Evolutionary conservation across 2,797 vertebrate genomes (phyloP).

Genomic region (Fundulus diaphanus): DNA sequence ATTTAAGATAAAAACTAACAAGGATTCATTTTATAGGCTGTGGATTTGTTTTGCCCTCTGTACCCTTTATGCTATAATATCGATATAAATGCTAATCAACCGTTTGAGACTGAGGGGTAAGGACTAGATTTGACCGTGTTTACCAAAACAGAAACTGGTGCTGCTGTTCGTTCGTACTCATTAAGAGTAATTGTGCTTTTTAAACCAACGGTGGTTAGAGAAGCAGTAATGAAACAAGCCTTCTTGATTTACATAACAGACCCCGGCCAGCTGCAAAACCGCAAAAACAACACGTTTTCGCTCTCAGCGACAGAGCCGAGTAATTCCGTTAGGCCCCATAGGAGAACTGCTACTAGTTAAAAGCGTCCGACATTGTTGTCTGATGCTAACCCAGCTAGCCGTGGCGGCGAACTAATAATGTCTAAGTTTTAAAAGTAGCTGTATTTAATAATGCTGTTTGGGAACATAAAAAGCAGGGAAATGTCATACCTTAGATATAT

Average conservation of each 20-base stretch:
- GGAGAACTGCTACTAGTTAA: not conserved
- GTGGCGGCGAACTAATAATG: not conserved
- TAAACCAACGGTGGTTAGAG: not conserved
- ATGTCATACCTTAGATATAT: slow-evolving; percentile 59
- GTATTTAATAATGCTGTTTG: not conserved
- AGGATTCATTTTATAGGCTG: not conserved
- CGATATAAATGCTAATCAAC: not conserved
- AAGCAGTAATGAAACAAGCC: slow-evolving; percentile 24
- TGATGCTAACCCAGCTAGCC: slow-evolving; percentile 23
- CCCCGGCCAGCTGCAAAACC: not conserved
- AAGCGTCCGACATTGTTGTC: slow-evolving; percentile 52
- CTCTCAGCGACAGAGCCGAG: not conserved
- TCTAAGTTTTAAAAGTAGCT: not conserved
- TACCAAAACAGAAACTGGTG: not conserved
- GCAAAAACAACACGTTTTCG: slow-evolving; percentile 8
- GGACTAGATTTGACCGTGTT: not conserved
- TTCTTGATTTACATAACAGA: slow-evolving; percentile 12
- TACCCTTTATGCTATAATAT: not conserved
- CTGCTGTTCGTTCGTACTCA: not conserved
- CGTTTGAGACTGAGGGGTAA: not conserved
- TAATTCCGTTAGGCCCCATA: not conserved
- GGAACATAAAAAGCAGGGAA: not conserved
- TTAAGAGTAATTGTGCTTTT: not conserved
- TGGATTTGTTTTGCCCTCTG: not conserved
- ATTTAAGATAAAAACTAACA: not conserved